Evolutionary conservation across 2,113 vertebrate species (phyloP), one percentile per base, ranked within the genome.

Genomic region (Rhadina sibilatrix): DNA sequence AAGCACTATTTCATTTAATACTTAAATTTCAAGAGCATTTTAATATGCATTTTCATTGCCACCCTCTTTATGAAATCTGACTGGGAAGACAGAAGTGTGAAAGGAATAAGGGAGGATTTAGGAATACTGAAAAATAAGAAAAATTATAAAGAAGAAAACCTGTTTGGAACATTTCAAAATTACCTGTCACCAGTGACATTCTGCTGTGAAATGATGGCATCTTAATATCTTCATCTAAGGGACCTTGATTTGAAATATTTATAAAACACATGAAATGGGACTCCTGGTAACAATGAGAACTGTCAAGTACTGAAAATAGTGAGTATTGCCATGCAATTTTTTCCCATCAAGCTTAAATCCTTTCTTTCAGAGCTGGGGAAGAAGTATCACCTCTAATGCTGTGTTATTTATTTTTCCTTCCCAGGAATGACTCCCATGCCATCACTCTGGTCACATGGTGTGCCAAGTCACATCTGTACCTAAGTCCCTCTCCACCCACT

Each of bases 231-330:
- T 80, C 57, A 88, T 61, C 54, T 83, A 65, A 90, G 85, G 59
- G 85, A 85, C 18, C 37, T 54, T 57, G 82, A 90, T 76, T 85
- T 87, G 82, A 91, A 94, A 95, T 93, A 91, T 94, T 96, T 94
- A 84, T 87, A 84, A 91, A 84, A 87, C 46, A 96, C 60, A 75
- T 64, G 18, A 93, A 82, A 93, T 79, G 61, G 35, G 44, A 44
- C 81, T 69, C 44, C 53, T 31, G 54, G 15, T 78, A 81, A 95
- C 61, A 93, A 85, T 52, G 46, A 75, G 64, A 95, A 54, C 84
- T 89, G 77, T 71, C 90, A 78, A 84, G 35, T 18, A 47, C 47
- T 79, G 87, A 87, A 89, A 95, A 89, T 47, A 87, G 49, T 31
- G 54, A 94, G 14, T 37, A 63, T 31, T 91, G 71, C 70, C 70